Evolutionary conservation across 2,797 vertebrate genomes (phyloP), one percentile per base, ranked within the genome.

Genomic region (Epinephelus malabaricus): DNA sequence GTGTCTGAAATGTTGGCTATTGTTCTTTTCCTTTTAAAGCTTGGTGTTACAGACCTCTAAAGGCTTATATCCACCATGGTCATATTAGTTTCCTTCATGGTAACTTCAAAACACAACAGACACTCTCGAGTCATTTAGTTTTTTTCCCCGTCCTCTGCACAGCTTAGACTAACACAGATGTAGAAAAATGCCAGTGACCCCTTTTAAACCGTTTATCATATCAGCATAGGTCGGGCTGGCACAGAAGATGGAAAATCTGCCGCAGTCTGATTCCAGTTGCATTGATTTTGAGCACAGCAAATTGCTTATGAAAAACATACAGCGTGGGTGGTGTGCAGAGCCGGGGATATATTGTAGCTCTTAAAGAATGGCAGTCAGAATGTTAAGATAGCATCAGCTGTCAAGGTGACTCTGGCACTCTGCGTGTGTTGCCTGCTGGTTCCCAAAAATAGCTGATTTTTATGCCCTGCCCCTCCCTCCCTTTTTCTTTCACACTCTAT

Each of bases 361-460:
- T 89, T 92, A 92, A 92, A 92, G 93, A 91, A 92, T 78, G 72
- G 87, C 92, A 90, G 86, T 87, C 91, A 87, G 90, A 87, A 91
- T 91, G 90, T 92, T 90, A 92, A 93, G 93, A 94, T 93, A 92
- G 94, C 92, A 93, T 94, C 93, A 94, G 92, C 92, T 94, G 92
- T 94, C 93, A 95, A 95, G 94, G 94, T 95, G 93, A 95, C 94
- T 95, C 92, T 73, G 85, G 91, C 91, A 89, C 92, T 89, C 84
- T 87, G 89, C 73, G 88, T 81, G 88, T 86, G 89, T 92, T 91
- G 88, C 89, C 92, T 91, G 89, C 93, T 85, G 90, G 73, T 84
- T 93, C 93, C 92, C 93, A 91, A 93, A 94, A 94, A 94, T 94
- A 94, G 92, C 90, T 17, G 90, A 87, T 93, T 92, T 92, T 87